A percentile compares a stretch with the other conserved stretches of the same genome.
Evolutionary conservation across 2,113 vertebrate genomes (phyloP).

Genomic region (Perognathus longimembris): DNA sequence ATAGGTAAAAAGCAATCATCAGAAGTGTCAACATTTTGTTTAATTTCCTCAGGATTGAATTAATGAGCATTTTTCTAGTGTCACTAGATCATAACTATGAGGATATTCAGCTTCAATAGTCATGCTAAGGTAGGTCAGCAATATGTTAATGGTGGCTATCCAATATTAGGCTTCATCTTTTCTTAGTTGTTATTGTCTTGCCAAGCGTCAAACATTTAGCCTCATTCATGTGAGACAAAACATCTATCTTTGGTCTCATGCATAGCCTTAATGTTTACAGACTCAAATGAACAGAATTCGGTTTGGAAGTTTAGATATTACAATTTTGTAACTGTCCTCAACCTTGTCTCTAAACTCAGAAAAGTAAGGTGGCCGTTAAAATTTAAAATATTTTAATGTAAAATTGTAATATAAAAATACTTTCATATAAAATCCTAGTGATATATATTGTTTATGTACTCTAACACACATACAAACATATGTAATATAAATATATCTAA

Average conservation of each 20-base stretch:
- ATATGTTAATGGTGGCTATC: background rate
- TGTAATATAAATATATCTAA: too few relatives aligned
- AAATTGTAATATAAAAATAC: background rate
- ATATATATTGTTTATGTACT: background rate
- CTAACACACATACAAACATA: too few relatives aligned
- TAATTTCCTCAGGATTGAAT: background rate
- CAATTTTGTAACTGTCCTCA: background rate
- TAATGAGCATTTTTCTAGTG: background rate
- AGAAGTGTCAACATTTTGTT: background rate
- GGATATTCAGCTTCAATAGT: background rate
- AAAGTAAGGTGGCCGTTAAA: background rate
- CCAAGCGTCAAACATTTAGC: too few relatives aligned
- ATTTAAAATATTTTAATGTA: background rate
- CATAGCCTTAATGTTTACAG: background rate
- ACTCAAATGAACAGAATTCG: background rate
- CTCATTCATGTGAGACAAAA: background rate
- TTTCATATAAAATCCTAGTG: background rate
- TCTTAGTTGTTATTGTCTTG: background rate
- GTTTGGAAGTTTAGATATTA: background rate
- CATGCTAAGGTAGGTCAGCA: background rate
- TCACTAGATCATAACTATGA: background rate
- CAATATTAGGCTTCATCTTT: background rate
- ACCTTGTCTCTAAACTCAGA: background rate
- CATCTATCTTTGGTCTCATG: background rate
- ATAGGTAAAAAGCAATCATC: background rate